Conservation (phyloP, 2,113 vertebrate species). For the Mormoops blainvillei region DNA sequence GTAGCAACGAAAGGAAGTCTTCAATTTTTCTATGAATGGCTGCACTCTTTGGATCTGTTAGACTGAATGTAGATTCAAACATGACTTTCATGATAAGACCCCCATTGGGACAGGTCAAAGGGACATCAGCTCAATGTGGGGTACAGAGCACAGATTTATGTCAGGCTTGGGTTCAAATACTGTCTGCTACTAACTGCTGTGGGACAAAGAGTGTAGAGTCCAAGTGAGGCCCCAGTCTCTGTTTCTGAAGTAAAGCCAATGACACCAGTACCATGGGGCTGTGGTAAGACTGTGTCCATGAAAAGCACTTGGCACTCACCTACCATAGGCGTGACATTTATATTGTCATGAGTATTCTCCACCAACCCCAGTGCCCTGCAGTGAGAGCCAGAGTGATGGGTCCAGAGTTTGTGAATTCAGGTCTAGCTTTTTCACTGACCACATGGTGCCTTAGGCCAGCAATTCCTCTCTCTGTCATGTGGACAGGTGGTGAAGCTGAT, state of each 20-base stretch:
- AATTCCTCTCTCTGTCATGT: background rate
- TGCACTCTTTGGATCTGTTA: background rate
- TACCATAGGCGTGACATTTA: background rate
- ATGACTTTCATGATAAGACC: background rate
- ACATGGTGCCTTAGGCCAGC: background rate
- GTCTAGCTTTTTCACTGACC: background rate
- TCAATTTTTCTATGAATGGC: background rate
- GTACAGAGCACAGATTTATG: background rate
- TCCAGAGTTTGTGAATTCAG: background rate
- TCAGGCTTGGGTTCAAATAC: background rate
- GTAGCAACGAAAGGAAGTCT: background rate
- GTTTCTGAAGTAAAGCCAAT: background rate
- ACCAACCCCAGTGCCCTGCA: no score
- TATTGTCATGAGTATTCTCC: background rate
- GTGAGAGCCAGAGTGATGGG: background rate
- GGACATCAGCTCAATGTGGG: background rate
- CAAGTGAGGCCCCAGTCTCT: background rate
- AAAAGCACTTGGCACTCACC: background rate
- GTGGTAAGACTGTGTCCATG: background rate
- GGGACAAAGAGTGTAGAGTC: background rate
- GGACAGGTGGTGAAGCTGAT: background rate
- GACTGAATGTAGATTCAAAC: background rate
- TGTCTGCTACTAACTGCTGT: background rate
- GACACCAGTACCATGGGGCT: background rate
- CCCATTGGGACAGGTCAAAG: background rate